Evolutionary conservation across 2,888 invertebrate species (phyloP).

Genomic region (Proisotoma minuta): DNA sequence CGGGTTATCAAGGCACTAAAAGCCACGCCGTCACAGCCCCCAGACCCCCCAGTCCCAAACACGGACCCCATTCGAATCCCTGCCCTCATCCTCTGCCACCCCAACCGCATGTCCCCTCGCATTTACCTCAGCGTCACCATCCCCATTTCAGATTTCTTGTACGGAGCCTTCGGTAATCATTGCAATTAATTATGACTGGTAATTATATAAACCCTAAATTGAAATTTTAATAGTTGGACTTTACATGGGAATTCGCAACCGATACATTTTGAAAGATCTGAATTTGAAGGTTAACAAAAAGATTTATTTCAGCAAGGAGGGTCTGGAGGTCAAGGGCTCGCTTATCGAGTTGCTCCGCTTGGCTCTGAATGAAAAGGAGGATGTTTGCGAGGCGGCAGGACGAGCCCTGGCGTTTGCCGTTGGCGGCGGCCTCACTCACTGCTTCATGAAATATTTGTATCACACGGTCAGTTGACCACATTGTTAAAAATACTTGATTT

Average conservation of each 20-base stretch:
- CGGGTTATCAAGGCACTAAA: no score
- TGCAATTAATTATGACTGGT: no score
- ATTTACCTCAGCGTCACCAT: no score
- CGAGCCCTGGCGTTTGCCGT: background rate
- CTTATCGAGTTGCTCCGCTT: background rate
- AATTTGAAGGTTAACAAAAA: background rate
- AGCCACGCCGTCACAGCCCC: no score
- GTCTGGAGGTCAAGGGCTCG: background rate
- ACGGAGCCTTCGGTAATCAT: background rate
- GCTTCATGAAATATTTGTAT: background rate
- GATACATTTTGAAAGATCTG: background rate
- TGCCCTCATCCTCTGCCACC: no score
- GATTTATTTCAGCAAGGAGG: background rate
- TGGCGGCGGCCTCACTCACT: background rate
- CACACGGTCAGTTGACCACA: background rate
- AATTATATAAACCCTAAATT: no score
- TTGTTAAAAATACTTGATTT: background rate
- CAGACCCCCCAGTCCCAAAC: no score
- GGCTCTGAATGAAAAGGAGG: no score
- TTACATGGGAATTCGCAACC: background rate
- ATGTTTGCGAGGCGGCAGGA: background rate
- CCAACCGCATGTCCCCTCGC: no score
- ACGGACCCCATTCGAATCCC: no score
- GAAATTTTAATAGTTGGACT: background rate
- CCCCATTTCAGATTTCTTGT: background rate